phyloP scores from a whole-genome alignment of 2,888 invertebrate genomes.

The Drosophila aldrichi region DNA sequence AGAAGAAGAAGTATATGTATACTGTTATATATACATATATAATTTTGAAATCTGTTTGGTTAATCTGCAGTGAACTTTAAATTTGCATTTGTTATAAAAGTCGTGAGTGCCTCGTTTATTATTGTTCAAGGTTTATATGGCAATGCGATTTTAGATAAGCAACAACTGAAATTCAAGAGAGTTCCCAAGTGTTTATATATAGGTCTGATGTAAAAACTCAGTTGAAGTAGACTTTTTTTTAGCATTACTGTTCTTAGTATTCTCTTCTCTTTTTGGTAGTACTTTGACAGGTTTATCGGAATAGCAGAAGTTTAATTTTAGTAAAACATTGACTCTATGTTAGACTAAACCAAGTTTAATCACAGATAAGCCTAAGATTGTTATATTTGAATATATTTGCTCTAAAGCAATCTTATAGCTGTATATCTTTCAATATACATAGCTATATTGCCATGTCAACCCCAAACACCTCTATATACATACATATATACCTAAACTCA shows the following conservation, averaged over 20 bases:
- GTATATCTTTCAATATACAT: no score
- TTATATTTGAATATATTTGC: no score
- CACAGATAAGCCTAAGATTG: not conserved
- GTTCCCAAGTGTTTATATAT: constrained; percentile 3
- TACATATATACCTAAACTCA: not conserved
- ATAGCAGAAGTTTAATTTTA: not conserved
- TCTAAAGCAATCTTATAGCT: no score
- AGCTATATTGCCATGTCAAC: no score
- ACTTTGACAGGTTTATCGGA: not conserved
- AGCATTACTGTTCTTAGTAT: not conserved
- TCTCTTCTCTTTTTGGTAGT: not conserved
- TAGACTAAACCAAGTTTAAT: not conserved
- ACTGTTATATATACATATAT: not conserved
- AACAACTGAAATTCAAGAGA: not conserved
- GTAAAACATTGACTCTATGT: not conserved
- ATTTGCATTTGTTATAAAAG: constrained; percentile 46
- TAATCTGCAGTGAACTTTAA: constrained; percentile 34
- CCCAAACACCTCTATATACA: not conserved
- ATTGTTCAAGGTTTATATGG: constrained; percentile 24
- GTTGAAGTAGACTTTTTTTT: not conserved
- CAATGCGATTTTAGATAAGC: constrained; percentile 33
- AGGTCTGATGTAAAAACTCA: not conserved
- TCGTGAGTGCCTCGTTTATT: constrained; percentile 1
- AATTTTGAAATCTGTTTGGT: constrained; percentile 14
- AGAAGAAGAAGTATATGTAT: constrained; percentile 9